Conservation (phyloP, 2,888 invertebrate species). For the Junonia oenone region DNA sequence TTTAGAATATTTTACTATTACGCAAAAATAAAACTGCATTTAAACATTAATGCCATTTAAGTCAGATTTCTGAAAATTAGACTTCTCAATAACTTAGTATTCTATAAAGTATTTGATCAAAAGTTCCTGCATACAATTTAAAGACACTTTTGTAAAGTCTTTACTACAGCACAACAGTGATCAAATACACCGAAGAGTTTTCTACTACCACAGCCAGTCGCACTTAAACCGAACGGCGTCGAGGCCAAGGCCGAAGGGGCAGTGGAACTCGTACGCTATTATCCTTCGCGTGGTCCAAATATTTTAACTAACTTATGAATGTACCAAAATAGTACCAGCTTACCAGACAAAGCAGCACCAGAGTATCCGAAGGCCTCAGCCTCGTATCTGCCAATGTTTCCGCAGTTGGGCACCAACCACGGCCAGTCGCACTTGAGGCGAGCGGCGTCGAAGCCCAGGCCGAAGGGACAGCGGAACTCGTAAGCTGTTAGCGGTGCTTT, state of each 20-base stretch:
- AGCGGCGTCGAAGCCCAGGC: constrained; percentile 86
- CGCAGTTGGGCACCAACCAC: constrained; percentile 85
- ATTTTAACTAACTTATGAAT: too few relatives aligned
- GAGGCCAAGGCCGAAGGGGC: constrained; percentile 88
- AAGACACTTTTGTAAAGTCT: too few relatives aligned
- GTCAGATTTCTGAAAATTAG: too few relatives aligned
- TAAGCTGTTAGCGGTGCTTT: constrained; percentile 82
- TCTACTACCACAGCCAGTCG: constrained; percentile 91
- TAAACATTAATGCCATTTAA: too few relatives aligned
- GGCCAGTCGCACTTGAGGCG: constrained; percentile 88
- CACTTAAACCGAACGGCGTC: constrained; percentile 84
- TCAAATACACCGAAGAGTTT: too few relatives aligned
- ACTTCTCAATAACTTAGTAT: too few relatives aligned
- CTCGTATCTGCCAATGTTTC: constrained; percentile 75
- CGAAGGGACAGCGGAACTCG: constrained; percentile 90
- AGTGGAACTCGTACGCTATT: constrained; percentile 89
- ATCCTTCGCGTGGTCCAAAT: constrained; percentile 84
- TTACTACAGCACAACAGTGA: too few relatives aligned
- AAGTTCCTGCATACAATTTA: too few relatives aligned
- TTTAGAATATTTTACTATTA: too few relatives aligned
- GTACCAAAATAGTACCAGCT: background rate
- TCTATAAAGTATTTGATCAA: too few relatives aligned
- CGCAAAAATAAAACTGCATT: too few relatives aligned
- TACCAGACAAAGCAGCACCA: constrained; percentile 61
- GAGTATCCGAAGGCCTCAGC: constrained; percentile 70